Percentiles rank a stretch among this genome's conserved stretches.
These are phyloP conservation scores for Scaptomyza parva DNA, from an alignment of 2,888 invertebrate genomes.

Conservation along the genomic window DNA sequence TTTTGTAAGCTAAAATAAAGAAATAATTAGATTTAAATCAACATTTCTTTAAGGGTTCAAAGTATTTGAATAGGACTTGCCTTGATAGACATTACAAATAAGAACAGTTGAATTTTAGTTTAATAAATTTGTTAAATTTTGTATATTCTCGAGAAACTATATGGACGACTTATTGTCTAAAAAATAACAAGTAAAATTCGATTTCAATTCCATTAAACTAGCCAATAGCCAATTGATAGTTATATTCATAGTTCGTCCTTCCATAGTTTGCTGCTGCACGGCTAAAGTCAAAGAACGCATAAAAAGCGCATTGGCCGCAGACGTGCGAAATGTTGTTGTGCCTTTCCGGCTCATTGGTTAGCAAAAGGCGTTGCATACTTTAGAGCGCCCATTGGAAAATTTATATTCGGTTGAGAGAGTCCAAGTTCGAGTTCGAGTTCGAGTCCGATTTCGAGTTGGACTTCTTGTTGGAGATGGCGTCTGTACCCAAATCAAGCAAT, in stretches of 20 bases:
- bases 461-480: slow-evolving; percentile 10
- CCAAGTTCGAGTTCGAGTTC: not conserved
- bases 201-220: not conserved
- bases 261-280: not conserved
- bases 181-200: too few species aligned
- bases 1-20: too few species aligned
- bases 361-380: slow-evolving; percentile 46
- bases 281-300: slow-evolving; percentile 81
- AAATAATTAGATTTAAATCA: too few species aligned
- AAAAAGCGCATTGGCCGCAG: slow-evolving; percentile 72
- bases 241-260: not conserved
- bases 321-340: slow-evolving; percentile 39
- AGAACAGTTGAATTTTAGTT: too few species aligned
- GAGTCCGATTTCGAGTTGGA: not conserved
- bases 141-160: too few species aligned
- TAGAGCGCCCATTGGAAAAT: slow-evolving; percentile 26
- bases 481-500: slow-evolving; percentile 54
- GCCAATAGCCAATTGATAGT: slow-evolving; percentile 2
- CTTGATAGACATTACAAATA: too few species aligned
- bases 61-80: too few species aligned
- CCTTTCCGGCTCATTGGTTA: slow-evolving; percentile 73
- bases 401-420: slow-evolving; percentile 25
- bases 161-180: too few species aligned
- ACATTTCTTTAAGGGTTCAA: too few species aligned
- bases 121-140: too few species aligned